Evolutionary conservation across 2,113 vertebrate species (phyloP).

Genomic region (Pachyramphus minor): DNA sequence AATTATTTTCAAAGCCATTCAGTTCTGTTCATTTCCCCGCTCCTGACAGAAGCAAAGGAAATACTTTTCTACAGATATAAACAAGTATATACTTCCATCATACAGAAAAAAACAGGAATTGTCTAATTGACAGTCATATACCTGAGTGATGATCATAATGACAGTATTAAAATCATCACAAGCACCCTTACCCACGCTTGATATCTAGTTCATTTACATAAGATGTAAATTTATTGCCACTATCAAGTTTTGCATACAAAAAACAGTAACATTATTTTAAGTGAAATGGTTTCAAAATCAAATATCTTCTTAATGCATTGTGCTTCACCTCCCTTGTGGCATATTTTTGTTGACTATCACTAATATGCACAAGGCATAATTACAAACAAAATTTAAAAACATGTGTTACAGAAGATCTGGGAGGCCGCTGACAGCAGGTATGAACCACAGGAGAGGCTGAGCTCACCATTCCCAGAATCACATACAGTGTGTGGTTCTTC

Average conservation of each 20-base stretch:
- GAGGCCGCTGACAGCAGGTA: not conserved
- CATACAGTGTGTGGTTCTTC: not conserved
- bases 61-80: not conserved
- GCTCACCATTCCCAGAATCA: not conserved
- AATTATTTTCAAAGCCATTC: not conserved
- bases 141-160: not conserved
- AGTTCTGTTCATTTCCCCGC: not conserved
- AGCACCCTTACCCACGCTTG: not conserved
- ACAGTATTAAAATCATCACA: slow-evolving; percentile 24
- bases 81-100: not conserved
- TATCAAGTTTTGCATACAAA: not conserved
- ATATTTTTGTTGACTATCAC: not conserved
- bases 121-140: slow-evolving; percentile 13
- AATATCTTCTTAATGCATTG: not conserved
- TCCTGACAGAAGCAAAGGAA: not conserved
- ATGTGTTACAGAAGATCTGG: not conserved
- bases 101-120: not conserved
- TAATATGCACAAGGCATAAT: not conserved
- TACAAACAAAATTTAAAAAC: not conserved
- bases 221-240: not conserved
- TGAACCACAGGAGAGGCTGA: not conserved
- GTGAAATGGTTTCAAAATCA: not conserved
- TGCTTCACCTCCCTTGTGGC: not conserved
- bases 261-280: not conserved
- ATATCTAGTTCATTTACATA: not conserved